Percentiles rank a stretch among this genome's conserved stretches.
phyloP scores from a whole-genome alignment of 1,140 invertebrate species.

The Mamestra configurata region DNA sequence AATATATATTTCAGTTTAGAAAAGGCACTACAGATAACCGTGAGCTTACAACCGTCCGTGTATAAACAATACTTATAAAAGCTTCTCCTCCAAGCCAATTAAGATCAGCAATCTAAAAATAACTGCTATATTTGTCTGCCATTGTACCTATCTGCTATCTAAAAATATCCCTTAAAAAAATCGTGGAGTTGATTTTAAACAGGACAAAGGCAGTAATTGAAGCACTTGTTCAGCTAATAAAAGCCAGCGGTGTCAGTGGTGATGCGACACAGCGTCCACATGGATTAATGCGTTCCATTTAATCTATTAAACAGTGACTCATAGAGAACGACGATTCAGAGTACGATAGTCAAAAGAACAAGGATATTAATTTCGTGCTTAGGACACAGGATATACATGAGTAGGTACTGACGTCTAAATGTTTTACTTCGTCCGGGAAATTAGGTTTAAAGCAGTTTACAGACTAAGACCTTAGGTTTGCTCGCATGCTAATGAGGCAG shows the following conservation, averaged over 20 bases:
- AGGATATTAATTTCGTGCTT: neutral
- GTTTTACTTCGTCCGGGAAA: neutral
- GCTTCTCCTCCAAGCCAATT: neutral
- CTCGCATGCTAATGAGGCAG: too few species aligned
- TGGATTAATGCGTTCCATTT: constrained; percentile 82
- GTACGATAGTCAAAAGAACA: constrained; percentile 13
- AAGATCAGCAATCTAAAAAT: constrained; percentile 16
- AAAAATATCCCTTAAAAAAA: constrained; percentile 41
- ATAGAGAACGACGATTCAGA: constrained; percentile 19
- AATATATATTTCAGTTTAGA: neutral
- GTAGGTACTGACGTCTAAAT: too few species aligned
- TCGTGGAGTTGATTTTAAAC: constrained; percentile 37
- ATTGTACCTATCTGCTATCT: constrained; percentile 29
- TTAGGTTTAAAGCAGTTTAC: neutral
- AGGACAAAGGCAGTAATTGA: constrained; percentile 77
- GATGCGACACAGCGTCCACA: constrained; percentile 59
- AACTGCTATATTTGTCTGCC: neutral
- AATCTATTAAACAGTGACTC: constrained; percentile 79
- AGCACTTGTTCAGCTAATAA: constrained; percentile 79
- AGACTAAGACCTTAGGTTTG: too few species aligned
- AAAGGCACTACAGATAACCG: neutral
- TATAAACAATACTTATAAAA: neutral
- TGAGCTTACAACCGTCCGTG: neutral
- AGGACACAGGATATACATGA: too few species aligned
- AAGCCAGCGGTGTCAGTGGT: constrained; percentile 56